phyloP scores from a whole-genome alignment of 2,888 invertebrate genomes.

The Aplocera efformata region DNA sequence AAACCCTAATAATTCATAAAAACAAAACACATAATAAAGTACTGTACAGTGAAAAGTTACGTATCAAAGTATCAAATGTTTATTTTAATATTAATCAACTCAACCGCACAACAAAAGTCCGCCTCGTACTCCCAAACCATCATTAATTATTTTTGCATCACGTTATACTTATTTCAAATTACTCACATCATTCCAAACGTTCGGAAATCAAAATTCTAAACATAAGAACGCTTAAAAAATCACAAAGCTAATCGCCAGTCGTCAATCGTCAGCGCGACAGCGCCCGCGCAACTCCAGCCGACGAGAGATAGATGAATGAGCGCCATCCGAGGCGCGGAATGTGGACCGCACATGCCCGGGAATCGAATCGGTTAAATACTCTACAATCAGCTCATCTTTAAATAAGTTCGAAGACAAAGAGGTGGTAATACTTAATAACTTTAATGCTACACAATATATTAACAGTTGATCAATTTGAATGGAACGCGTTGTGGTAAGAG shows the following conservation, averaged over 20 bases:
- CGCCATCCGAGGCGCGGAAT: conserved; percentile 35
- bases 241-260: conserved; percentile 37
- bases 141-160: background rate
- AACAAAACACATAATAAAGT: no score
- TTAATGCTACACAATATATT: background rate
- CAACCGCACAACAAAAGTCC: no score
- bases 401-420: background rate
- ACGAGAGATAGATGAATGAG: conserved; percentile 65
- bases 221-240: conserved; percentile 19
- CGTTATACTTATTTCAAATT: conserved; percentile 7
- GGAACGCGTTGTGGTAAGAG: no score
- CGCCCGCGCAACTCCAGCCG: conserved; percentile 34
- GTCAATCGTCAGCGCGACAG: conserved; percentile 41
- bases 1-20: no score
- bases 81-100: no score
- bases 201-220: conserved; percentile 30
- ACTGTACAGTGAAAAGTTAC: no score
- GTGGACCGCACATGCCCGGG: conserved; percentile 28
- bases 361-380: conserved; percentile 11
- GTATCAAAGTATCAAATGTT: no score
- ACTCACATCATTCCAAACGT: conserved; percentile 1
- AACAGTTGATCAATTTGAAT: background rate
- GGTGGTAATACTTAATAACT: no score
- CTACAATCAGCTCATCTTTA: background rate
- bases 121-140: no score